These are phyloP conservation scores for Coptodon rendalli DNA, from an alignment of 2,113 vertebrate species.

Conservation along the genomic window DNA sequence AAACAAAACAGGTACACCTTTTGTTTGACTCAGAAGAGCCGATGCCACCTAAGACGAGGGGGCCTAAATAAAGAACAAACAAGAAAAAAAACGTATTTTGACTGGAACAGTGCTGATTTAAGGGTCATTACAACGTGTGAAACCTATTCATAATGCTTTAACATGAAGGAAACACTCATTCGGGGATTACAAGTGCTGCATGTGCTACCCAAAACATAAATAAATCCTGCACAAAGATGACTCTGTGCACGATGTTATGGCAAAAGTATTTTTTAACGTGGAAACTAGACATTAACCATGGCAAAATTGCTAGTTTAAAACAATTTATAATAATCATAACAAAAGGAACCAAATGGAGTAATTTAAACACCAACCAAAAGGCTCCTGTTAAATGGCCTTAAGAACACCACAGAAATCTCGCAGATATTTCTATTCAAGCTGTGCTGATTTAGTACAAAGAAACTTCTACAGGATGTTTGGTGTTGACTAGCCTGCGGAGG, in stretches of 20 bases:
- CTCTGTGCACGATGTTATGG: neutral
- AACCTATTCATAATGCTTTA: neutral
- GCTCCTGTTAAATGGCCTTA: neutral
- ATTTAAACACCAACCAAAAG: neutral
- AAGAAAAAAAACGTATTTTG: neutral
- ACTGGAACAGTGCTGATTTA: neutral
- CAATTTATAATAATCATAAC: neutral
- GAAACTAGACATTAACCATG: neutral
- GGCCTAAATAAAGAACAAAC: neutral
- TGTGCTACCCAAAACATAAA: constrained; percentile 27
- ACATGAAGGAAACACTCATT: neutral
- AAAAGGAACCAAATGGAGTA: neutral
- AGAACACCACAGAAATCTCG: neutral
- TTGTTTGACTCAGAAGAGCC: constrained; percentile 38
- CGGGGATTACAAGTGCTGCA: neutral
- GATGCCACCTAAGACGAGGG: neutral
- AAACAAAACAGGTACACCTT: constrained; percentile 57
- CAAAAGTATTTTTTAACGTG: neutral
- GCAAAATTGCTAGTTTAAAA: neutral
- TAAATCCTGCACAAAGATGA: neutral
- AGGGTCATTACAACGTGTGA: neutral
- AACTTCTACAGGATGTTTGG: neutral
- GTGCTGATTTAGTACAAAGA: neutral
- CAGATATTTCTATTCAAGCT: neutral
- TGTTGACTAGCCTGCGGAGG: neutral